Conservation (phyloP, 2,888 invertebrate species). For the Anoplius nigerrimus region DNA sequence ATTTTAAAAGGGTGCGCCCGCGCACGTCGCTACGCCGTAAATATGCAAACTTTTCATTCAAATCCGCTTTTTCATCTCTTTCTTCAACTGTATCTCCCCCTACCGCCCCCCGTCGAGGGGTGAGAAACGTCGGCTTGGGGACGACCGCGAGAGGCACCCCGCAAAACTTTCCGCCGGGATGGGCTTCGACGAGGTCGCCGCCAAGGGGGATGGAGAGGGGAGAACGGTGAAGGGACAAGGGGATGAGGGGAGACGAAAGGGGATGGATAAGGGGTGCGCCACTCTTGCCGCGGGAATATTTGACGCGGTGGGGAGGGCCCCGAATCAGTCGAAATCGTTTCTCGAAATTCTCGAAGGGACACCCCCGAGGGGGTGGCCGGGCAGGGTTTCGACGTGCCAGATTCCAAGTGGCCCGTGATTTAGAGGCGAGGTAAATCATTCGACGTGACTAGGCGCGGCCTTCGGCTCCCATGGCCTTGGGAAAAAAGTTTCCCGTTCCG, state of each 20-base stretch:
- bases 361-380: background rate
- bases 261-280: constrained; percentile 1
- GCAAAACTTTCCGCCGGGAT: background rate
- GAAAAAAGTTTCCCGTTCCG: too few species aligned
- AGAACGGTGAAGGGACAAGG: constrained; percentile 11
- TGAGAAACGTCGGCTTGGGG: background rate
- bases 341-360: constrained; percentile 46
- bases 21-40: constrained; percentile 47
- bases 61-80: constrained; percentile 38
- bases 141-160: background rate
- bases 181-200: background rate
- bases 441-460: constrained; percentile 26
- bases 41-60: constrained; percentile 64
- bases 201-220: background rate
- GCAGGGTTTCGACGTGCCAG: constrained; percentile 14
- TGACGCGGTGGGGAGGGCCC: constrained; percentile 29
- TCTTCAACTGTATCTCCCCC: background rate
- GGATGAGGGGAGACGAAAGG: constrained; percentile 18
- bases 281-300: constrained; percentile 21
- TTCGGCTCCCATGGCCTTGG: too few species aligned
- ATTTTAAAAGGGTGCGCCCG: constrained; percentile 47
- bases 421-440: constrained; percentile 50
- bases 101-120: background rate
- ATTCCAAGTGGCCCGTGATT: constrained; percentile 45
- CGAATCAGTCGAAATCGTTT: constrained; percentile 37